These are phyloP conservation scores for Lichenostomus cassidix DNA, from an alignment of 2,113 vertebrate genomes.

Conservation along the genomic window DNA sequence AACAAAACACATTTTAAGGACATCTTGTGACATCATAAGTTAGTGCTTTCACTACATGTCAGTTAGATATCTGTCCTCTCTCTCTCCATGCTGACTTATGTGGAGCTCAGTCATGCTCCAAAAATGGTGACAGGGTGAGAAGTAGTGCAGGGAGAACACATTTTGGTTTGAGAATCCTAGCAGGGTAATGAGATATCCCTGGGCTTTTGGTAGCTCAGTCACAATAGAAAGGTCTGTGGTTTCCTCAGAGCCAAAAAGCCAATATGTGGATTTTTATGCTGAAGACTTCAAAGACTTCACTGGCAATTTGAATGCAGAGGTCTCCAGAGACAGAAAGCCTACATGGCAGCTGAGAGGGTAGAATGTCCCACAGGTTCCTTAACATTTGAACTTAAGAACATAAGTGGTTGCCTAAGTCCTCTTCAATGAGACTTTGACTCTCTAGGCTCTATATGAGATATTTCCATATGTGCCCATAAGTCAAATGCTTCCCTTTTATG, in stretches of 20 bases:
- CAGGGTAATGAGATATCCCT: background rate
- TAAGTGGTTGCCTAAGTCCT: background rate
- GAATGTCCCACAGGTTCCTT: background rate
- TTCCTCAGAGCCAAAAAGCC: background rate
- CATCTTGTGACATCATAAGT: background rate
- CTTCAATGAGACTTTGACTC: background rate
- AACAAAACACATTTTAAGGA: background rate
- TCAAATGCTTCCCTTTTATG: background rate
- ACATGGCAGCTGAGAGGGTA: background rate
- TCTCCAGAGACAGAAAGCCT: background rate
- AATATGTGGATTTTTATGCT: background rate
- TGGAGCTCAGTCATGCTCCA: background rate
- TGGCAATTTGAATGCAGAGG: background rate
- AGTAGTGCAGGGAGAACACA: background rate
- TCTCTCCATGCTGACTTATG: background rate
- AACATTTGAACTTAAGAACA: background rate
- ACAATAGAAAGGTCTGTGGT: background rate
- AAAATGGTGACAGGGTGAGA: fast-evolving
- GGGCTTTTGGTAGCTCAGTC: background rate
- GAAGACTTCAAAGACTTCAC: background rate
- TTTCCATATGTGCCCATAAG: background rate
- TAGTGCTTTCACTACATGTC: background rate
- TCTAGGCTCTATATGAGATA: background rate
- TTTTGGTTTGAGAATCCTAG: background rate
- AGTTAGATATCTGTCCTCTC: background rate